Conservation (phyloP, 2,888 invertebrate genomes). For the Sphecodes monilicornis region DNA sequence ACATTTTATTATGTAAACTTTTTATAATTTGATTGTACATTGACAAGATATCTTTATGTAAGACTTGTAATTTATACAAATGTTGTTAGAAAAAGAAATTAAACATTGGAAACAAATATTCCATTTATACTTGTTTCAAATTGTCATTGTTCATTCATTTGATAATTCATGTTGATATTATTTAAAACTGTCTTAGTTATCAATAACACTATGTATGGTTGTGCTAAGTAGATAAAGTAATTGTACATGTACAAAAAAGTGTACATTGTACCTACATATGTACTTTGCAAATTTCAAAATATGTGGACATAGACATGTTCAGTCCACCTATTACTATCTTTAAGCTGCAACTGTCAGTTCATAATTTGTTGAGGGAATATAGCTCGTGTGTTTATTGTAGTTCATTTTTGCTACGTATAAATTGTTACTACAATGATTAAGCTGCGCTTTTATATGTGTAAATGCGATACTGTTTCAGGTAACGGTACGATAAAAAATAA, state of each 20-base stretch:
- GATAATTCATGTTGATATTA: constrained; percentile 41
- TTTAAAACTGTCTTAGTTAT: constrained; percentile 58
- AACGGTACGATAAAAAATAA: constrained; percentile 57
- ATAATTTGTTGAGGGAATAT: constrained; percentile 45
- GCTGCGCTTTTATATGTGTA: constrained; percentile 68
- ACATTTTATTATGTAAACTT: constrained; percentile 37
- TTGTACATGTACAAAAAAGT: constrained; percentile 34
- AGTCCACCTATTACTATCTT: constrained; percentile 48
- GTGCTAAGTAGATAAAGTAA: constrained; percentile 67
- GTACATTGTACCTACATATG: constrained; percentile 24
- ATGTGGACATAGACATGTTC: constrained; percentile 36
- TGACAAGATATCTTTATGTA: constrained; percentile 27
- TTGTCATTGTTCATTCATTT: constrained; percentile 26
- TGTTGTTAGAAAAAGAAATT: constrained; percentile 5
- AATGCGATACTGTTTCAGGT: constrained; percentile 60
- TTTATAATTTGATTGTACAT: constrained; percentile 51
- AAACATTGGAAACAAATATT: constrained; percentile 38
- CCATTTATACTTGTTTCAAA: constrained; percentile 34
- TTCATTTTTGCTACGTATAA: constrained; percentile 46
- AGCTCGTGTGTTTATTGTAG: constrained; percentile 54
- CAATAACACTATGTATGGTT: constrained; percentile 65
- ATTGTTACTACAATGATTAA: constrained; percentile 59
- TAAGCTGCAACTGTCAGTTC: constrained; percentile 61
- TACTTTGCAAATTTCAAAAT: constrained; percentile 19
- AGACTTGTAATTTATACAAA: constrained; percentile 42